These are phyloP conservation scores for Dufourea novaeangliae DNA, from an alignment of 1,140 invertebrate genomes.

Conservation along the genomic window DNA sequence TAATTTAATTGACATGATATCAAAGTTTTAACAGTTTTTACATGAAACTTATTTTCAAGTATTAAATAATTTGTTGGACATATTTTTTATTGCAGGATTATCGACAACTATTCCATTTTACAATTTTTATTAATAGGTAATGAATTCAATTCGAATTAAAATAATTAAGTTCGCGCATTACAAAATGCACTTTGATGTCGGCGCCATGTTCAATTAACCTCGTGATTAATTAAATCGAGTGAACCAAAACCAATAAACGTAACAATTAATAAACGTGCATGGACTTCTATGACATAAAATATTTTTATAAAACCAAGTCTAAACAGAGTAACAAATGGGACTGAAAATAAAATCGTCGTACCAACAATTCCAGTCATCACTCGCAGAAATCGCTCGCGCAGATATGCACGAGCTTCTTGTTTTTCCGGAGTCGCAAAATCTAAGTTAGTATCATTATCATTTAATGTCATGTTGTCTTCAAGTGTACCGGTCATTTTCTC, in stretches of 20 bases:
- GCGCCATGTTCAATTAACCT: constrained; percentile 34
- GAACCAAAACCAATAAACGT: background rate
- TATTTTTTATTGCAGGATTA: background rate
- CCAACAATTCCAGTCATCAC: constrained; percentile 78
- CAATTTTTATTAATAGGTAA: too few species aligned
- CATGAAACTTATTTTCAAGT: background rate
- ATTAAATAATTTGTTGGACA: background rate
- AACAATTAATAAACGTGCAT: background rate
- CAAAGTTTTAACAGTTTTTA: background rate
- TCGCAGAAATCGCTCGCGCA: constrained; percentile 78
- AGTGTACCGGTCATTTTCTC: constrained; percentile 44
- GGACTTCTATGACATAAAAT: background rate
- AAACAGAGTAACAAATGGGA: background rate
- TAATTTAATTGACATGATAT: background rate
- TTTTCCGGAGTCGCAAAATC: constrained; percentile 75
- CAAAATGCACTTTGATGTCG: constrained; percentile 1
- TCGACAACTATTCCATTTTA: background rate
- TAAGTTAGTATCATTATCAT: constrained; percentile 2
- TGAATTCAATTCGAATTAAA: background rate
- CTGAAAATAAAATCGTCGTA: constrained; percentile 54
- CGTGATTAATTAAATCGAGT: background rate
- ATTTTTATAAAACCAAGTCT: background rate
- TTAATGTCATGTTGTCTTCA: constrained; percentile 8
- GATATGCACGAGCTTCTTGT: constrained; percentile 77
- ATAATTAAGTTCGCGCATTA: background rate